Evolutionary conservation across 2,888 invertebrate genomes (phyloP).

Genomic region (Caenorhabditis panamensis): DNA sequence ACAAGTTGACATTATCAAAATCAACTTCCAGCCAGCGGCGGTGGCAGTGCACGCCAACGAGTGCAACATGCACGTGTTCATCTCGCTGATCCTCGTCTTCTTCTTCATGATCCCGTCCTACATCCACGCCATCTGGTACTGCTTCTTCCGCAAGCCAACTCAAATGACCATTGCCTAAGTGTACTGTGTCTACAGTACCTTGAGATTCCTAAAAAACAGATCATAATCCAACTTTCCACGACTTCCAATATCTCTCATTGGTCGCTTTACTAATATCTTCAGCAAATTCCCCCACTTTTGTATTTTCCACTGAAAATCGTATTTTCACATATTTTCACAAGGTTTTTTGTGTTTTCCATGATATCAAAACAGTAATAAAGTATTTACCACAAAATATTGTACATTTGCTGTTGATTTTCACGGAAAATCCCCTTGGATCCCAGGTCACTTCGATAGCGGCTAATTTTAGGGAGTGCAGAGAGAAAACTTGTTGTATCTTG

Average conservation of each 20-base stretch:
- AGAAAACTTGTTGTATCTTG: too few species aligned
- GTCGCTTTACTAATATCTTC: conserved; percentile 7
- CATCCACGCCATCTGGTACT: conserved; percentile 73
- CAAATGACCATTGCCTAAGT: conserved; percentile 52
- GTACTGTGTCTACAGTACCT: conserved; percentile 24
- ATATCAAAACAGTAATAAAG: too few species aligned
- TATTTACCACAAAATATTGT: too few species aligned
- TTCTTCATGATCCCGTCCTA: conserved; percentile 72
- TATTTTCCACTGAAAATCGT: conserved; percentile 1
- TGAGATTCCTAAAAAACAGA: neutral
- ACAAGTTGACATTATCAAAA: too few species aligned
- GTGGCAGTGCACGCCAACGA: conserved; percentile 73
- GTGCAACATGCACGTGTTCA: conserved; percentile 72
- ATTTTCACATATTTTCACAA: too few species aligned
- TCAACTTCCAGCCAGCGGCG: conserved; percentile 66
- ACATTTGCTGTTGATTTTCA: too few species aligned
- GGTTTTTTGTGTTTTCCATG: too few species aligned
- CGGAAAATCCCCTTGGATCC: too few species aligned
- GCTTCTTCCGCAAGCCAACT: conserved; percentile 70
- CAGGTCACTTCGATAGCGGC: too few species aligned
- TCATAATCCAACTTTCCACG: too few species aligned
- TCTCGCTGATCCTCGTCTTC: conserved; percentile 70
- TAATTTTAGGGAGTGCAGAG: too few species aligned
- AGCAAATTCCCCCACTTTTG: neutral
- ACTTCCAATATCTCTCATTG: neutral